Evolutionary conservation across 2,888 invertebrate species (phyloP).

Genomic region (Apamea anceps): DNA sequence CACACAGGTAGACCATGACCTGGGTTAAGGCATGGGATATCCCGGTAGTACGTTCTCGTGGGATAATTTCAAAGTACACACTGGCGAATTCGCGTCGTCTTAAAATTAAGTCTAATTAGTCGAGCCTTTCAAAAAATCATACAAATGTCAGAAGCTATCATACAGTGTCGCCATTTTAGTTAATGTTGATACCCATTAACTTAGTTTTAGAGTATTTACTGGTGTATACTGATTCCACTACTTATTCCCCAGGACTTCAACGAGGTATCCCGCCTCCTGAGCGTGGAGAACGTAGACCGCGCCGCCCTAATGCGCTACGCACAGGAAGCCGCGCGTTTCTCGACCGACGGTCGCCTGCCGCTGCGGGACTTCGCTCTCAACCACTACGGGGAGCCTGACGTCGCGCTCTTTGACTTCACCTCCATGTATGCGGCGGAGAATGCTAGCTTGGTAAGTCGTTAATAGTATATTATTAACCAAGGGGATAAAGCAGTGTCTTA

Average conservation of each 20-base stretch:
- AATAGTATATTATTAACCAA: not conserved
- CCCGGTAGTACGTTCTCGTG: not conserved
- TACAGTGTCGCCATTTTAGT: not conserved
- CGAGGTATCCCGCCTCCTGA: constrained; percentile 96
- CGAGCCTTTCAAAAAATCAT: too few relatives aligned
- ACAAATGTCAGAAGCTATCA: too few relatives aligned
- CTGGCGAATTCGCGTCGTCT: too few relatives aligned
- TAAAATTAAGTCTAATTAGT: too few relatives aligned
- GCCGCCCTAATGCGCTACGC: constrained; percentile 97
- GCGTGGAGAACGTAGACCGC: constrained; percentile 97
- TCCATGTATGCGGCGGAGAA: constrained; percentile 99
- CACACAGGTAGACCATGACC: not conserved
- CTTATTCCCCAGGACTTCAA: constrained; percentile 93
- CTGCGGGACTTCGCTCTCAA: constrained; percentile 98
- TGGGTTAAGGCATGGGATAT: not conserved
- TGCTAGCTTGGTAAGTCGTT: constrained; percentile 94
- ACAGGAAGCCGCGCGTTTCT: constrained; percentile 98
- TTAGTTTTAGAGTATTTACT: not conserved
- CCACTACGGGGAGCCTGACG: constrained; percentile 99
- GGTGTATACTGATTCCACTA: not conserved
- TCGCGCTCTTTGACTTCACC: constrained; percentile 99
- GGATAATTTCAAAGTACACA: too few relatives aligned
- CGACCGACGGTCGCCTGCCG: constrained; percentile 96
- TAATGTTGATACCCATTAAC: not conserved
- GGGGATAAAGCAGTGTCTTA: not conserved